phyloP scores from a whole-genome alignment of 2,113 vertebrate species.

The Pseudolaguvia tuberculata region DNA sequence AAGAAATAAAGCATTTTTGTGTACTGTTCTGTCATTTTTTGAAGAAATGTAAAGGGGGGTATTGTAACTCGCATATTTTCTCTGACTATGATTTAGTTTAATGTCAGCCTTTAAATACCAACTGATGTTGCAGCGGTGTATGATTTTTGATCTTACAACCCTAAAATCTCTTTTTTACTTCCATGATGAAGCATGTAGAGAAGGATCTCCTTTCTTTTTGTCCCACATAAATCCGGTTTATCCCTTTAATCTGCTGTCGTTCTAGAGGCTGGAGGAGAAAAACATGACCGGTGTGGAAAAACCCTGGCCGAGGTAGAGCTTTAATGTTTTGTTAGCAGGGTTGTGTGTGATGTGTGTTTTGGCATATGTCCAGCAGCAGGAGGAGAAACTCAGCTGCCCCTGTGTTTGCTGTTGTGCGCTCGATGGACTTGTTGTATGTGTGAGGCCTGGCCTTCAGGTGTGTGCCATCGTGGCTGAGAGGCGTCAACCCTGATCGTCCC shows the following conservation, averaged over 20 bases:
- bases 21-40: no score
- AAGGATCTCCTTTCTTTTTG: conserved; percentile 6
- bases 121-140: conserved; percentile 18
- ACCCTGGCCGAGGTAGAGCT: conserved; percentile 56
- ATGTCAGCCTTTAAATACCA: neutral
- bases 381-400: conserved; percentile 63
- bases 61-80: conserved; percentile 11
- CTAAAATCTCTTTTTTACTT: conserved; percentile 3
- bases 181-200: conserved; percentile 29
- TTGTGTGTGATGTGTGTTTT: conserved; percentile 56
- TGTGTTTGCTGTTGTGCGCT: conserved; percentile 62
- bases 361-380: conserved; percentile 61
- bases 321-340: conserved; percentile 59
- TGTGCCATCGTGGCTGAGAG: conserved; percentile 47
- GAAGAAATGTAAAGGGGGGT: no score
- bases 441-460: conserved; percentile 62
- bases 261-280: conserved; percentile 35
- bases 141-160: conserved; percentile 30
- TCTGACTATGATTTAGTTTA: conserved; percentile 8
- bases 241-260: conserved; percentile 51
- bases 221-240: conserved; percentile 28
- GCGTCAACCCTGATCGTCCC: conserved; percentile 50
- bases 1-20: no score
- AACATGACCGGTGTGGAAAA: conserved; percentile 63
- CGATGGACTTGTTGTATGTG: conserved; percentile 60